Conservation (phyloP, 2,113 vertebrate species). For the Carlito syrichta region DNA sequence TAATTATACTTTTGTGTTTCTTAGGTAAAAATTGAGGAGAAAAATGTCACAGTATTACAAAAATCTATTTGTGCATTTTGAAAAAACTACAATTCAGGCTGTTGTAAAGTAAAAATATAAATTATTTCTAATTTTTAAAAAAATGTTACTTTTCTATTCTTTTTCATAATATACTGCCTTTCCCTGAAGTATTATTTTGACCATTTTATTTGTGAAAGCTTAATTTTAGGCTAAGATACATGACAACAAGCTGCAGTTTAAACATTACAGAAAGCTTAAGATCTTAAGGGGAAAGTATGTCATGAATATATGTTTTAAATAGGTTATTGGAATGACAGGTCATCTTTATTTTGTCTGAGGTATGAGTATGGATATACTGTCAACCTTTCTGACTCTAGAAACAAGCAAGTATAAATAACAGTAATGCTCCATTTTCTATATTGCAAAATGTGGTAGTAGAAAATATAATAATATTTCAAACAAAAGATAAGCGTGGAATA, state of each 20-base stretch:
- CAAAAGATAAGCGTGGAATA: background rate
- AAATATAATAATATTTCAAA: slow-evolving; percentile 21
- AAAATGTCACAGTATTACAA: slow-evolving; percentile 2
- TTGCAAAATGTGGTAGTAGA: background rate
- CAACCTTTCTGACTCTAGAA: slow-evolving; percentile 17
- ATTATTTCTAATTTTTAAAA: background rate
- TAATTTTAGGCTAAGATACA: slow-evolving; percentile 3
- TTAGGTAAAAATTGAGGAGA: background rate
- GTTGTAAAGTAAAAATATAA: background rate
- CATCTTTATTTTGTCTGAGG: background rate
- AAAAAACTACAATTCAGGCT: background rate
- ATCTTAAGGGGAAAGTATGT: background rate
- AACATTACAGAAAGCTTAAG: slow-evolving; percentile 15
- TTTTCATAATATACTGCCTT: background rate
- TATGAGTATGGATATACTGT: background rate
- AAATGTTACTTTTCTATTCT: background rate
- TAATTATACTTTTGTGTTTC: background rate
- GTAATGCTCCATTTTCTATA: background rate
- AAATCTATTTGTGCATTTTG: slow-evolving; percentile 4
- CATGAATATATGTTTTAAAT: background rate
- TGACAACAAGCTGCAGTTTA: background rate
- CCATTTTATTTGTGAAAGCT: slow-evolving; percentile 12
- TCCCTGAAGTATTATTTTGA: background rate
- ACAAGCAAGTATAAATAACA: background rate
- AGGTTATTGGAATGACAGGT: background rate